Base-by-base conservation (phyloP, 2,888 invertebrate species). In the Drosophila trichaetosa region DNA sequence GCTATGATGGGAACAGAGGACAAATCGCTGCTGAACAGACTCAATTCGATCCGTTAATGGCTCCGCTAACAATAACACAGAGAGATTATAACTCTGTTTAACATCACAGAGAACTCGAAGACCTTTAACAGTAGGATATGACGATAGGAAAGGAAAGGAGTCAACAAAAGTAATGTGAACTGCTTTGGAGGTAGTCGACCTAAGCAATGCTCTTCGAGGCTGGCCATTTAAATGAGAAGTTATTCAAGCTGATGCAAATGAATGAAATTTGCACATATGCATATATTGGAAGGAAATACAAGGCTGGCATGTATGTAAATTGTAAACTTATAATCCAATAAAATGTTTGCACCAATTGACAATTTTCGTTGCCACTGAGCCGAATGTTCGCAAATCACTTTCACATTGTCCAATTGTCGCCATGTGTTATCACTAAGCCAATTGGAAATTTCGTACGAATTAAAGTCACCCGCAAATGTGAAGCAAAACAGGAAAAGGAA, bases 351-450 rank as follows among this genome's bases (percentile, higher is more conserved):
- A 87, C 81, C 83, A 89, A 82, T 87, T 84, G 83, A 79, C 89
- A 83, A 84, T 88, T 89, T 80, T 81, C 76, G 75, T 73, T 90
- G 73, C 80, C 80, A 81, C 76, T 88, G 79, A 83, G 79, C 76
- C 83, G 82, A 80, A 87, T 85, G 87, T 83, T 89, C 75, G 80
- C 83, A 83, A 89, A 90, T 90, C 89, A 87, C 79, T 82, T 90
- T 83, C 85, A 79, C 83, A 85, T 89, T 85, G 89, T 81, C 85
- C 82, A 85, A 87, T 89, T 85, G 89, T 80, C 89, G 79, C 88
- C 90, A 89, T 86, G 76, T 90, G 90, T 80, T 79, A 76, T 79
- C 75, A 81, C 54, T 76, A 77, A 74, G 75, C 78, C 79, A 82
- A 82, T 82, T 82, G 82, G 79, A 82, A 82, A 82, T 71, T 73